Conservation (phyloP, 2,113 vertebrate species). For the Gavia stellata region DNA sequence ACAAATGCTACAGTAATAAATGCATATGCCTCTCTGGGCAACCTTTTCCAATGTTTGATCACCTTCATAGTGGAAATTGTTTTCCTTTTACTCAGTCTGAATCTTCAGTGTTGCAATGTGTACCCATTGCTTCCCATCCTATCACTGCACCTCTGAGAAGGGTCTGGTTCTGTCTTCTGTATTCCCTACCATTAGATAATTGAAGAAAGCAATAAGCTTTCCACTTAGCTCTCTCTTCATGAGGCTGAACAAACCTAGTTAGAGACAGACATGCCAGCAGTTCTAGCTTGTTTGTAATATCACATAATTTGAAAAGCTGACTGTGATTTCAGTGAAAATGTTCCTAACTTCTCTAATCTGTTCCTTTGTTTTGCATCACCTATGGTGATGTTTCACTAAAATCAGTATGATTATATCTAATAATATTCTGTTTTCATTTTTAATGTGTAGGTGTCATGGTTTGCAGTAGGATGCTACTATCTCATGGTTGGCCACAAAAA, state of each 20-base stretch:
- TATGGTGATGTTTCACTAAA: neutral
- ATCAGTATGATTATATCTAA: neutral
- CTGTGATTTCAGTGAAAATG: neutral
- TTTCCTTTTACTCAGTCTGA: neutral
- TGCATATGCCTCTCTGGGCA: neutral
- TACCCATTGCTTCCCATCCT: neutral
- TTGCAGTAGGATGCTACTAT: conserved; percentile 98
- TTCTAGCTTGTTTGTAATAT: neutral
- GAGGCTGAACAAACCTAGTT: neutral
- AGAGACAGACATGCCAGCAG: neutral
- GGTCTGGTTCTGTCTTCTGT: neutral
- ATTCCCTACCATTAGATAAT: neutral
- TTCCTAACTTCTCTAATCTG: neutral
- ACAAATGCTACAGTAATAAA: neutral
- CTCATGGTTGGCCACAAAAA: conserved; percentile 99
- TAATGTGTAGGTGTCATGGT: conserved; percentile 90
- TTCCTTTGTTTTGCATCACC: neutral
- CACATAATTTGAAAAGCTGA: neutral
- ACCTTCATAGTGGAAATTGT: neutral
- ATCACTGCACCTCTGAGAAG: neutral
- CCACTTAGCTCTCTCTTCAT: neutral
- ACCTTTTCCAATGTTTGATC: neutral
- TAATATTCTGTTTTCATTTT: conserved; percentile 6
- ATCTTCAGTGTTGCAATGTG: neutral
- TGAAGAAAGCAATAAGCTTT: neutral